Base-by-base conservation (phyloP, 1,140 invertebrate species). In the Drosophila rhopaloa region DNA sequence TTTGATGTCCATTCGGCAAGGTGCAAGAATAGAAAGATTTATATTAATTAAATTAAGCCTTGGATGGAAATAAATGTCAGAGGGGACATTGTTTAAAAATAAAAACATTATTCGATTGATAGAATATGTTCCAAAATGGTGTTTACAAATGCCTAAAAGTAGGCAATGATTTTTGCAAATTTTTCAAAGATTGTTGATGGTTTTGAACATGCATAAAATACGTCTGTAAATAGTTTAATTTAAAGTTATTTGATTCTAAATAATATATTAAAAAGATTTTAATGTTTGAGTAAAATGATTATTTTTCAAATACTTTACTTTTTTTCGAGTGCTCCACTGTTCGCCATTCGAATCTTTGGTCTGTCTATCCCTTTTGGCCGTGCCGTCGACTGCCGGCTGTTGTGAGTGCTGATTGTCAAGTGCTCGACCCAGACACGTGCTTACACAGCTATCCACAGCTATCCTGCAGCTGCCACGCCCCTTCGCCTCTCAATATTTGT, bases 381-480 rank as follows among this genome's bases (percentile, higher is more conserved):
- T 57, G 48, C 40, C 46, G 54, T 68, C 56, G 55, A 24, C 46
- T 40, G 50, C 32, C 57, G 53, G 27, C 82, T 88, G 76, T 88
- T 86, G 81, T 82, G 83, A 88, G 76, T 79, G 82, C 66, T 86
- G 83, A 88, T 86, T 86, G 83, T 83, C 83, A 83, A 86, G 83
- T 83, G 83, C 81, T 77, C 59, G 66, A 48, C 71, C 85, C 76
- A 83, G 76, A 88, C 83, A 82, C 83, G 67, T 82, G 83, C 79
- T 88, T 83, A 83, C 83, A 86, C 48, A 79, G 82, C 65, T 61
- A 58, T 53, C 66, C 58, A 61, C 50, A 58, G 68, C 9, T 32
- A 51, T 61, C 58, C 44, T 50, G 48, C 38, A 50, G 16, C 58
- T 56, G 56, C 46, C 43, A 56, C 56, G 46, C 50, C 55, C 54